Conservation (phyloP, 30 jellyfish, hydroid and myxozoan species). For the Euphysa ruthae region DNA sequence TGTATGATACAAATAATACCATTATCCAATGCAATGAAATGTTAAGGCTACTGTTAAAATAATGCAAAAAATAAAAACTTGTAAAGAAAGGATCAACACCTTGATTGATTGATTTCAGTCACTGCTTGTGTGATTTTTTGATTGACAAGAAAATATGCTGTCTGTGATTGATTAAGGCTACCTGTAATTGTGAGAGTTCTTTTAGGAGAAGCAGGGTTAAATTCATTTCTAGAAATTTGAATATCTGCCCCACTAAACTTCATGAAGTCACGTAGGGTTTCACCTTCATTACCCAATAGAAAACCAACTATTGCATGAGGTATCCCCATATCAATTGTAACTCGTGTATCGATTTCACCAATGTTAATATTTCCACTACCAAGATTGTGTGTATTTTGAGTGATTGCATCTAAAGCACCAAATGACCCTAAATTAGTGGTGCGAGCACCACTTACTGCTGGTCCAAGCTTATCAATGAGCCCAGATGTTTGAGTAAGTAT, state of each 20-base stretch:
- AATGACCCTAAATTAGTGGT: too few relatives aligned
- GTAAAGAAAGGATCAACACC: too few relatives aligned
- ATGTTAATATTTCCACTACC: conserved; percentile 34
- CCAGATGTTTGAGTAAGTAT: conserved; percentile 41
- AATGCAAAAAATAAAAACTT: too few relatives aligned
- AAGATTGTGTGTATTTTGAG: conserved; percentile 28
- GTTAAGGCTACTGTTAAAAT: too few relatives aligned
- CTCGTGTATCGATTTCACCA: conserved; percentile 71
- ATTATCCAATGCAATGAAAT: too few relatives aligned
- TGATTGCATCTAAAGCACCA: too few relatives aligned
- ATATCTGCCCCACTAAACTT: conserved; percentile 97
- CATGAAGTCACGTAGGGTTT: conserved; percentile 81
- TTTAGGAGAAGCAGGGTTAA: conserved; percentile 90
- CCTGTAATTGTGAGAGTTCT: conserved; percentile 89
- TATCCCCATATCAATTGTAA: conserved; percentile 85
- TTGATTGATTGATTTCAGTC: conserved; percentile 44
- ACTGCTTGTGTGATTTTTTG: conserved; percentile 92
- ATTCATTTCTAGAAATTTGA: conserved; percentile 94
- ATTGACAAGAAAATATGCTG: conserved; percentile 84
- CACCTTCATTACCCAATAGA: conserved; percentile 91
- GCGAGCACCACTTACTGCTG: conserved; percentile 27
- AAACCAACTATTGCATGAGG: conserved; percentile 94
- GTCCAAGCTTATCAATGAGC: conserved; percentile 25
- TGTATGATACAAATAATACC: too few relatives aligned
- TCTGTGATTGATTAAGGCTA: conserved; percentile 78